phyloP scores from a whole-genome alignment of 2,113 vertebrate species.

The Andinoacara biseriatus region DNA sequence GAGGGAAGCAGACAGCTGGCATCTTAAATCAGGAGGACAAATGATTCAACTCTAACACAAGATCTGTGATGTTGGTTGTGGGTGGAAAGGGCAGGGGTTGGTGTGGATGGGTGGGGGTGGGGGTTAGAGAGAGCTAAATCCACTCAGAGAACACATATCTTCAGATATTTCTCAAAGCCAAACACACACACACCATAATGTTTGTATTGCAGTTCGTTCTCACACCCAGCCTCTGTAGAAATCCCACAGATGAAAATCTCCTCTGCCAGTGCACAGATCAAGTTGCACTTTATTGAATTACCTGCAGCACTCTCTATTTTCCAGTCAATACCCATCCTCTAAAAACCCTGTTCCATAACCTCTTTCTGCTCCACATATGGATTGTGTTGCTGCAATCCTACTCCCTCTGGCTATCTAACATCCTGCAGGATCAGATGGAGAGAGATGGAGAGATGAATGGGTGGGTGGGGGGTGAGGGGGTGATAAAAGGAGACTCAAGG shows the following conservation, averaged over 20 bases:
- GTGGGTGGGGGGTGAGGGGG: neutral
- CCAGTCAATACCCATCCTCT: conserved; percentile 68
- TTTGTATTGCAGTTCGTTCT: neutral
- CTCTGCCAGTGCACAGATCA: conserved; percentile 49
- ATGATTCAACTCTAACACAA: conserved; percentile 55
- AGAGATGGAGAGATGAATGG: conserved; percentile 40
- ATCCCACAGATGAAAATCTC: conserved; percentile 26
- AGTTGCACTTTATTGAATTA: conserved; percentile 73
- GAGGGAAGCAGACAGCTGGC: conserved; percentile 75
- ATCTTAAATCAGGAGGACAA: conserved; percentile 70
- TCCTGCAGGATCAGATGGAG: conserved; percentile 69
- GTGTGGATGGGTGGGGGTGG: neutral
- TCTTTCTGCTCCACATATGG: conserved; percentile 59
- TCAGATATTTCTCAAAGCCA: conserved; percentile 40
- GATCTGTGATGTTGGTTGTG: conserved; percentile 48
- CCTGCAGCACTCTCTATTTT: conserved; percentile 66
- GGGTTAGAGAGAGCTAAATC: neutral
- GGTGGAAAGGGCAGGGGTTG: neutral
- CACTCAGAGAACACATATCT: conserved; percentile 50
- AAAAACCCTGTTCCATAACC: conserved; percentile 58
- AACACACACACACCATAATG: neutral
- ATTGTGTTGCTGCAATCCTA: conserved; percentile 72
- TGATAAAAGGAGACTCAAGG: conserved; percentile 65
- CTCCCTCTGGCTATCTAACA: conserved; percentile 63
- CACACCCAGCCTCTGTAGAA: conserved; percentile 23